phyloP scores from a whole-genome alignment of 2,113 vertebrate species.

The Pan troglodytes region NHGRI_mPanTro3-v2.1_pri NC_072414.2:76130001-76130500 shows the following conservation, averaged over 20 bases:
- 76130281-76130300: not conserved
- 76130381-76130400: not conserved
- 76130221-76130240: not conserved
- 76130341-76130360: not conserved
- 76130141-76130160: too few species aligned
- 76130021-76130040: fast-evolving
- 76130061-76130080: not conserved
- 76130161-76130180: not conserved
- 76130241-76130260: not conserved
- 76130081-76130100: not conserved
- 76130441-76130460: not conserved
- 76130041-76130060: not conserved
- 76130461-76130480: not conserved
- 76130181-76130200: too few species aligned
- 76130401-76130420: not conserved
- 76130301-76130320: not conserved
- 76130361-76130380: not conserved
- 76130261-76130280: not conserved
- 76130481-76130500: not conserved
- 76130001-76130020: not conserved
- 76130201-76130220: not conserved
- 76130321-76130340: fast-evolving
- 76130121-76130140: too few species aligned
- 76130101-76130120: too few species aligned
- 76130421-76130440: not conserved